phyloP scores from a whole-genome alignment of 2,797 vertebrate genomes.

The Periparus ater region DNA sequence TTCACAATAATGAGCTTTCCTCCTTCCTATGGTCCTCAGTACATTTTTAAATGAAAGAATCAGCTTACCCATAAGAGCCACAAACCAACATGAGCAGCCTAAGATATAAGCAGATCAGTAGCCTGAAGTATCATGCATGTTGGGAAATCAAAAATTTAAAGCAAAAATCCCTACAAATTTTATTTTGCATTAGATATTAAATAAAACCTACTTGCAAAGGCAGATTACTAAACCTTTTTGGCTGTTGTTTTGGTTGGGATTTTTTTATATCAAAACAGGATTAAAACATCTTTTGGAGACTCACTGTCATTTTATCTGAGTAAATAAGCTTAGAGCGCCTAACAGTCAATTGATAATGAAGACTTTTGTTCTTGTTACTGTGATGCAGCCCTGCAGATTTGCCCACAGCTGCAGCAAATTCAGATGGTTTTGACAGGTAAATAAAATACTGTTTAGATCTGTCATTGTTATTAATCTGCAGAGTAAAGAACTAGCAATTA shows the following conservation, averaged over 20 bases:
- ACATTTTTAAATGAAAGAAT: conserved; percentile 42
- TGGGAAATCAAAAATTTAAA: conserved; percentile 22
- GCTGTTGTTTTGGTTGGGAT: neutral
- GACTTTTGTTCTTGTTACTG: conserved; percentile 34
- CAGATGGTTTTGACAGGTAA: conserved; percentile 57
- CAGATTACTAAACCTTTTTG: conserved; percentile 24
- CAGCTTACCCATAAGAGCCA: neutral
- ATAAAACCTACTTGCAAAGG: neutral
- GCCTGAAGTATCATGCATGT: neutral
- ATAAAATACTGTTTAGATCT: conserved; percentile 49
- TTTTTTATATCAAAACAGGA: conserved; percentile 11
- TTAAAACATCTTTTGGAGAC: conserved; percentile 54
- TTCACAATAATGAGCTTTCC: neutral
- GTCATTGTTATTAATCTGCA: conserved; percentile 42
- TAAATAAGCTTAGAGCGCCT: conserved; percentile 28
- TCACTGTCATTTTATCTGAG: conserved; percentile 25
- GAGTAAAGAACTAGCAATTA: conserved; percentile 43
- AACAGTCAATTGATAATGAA: conserved; percentile 53
- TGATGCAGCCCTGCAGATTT: conserved; percentile 32
- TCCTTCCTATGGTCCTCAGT: neutral
- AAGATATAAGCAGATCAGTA: neutral
- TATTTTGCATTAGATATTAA: conserved; percentile 1
- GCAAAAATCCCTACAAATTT: conserved; percentile 11
- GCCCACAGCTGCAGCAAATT: conserved; percentile 51
- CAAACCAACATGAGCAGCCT: neutral